Base-by-base conservation (phyloP, 2,113 vertebrate genomes). In the Danio rerio region DNA sequence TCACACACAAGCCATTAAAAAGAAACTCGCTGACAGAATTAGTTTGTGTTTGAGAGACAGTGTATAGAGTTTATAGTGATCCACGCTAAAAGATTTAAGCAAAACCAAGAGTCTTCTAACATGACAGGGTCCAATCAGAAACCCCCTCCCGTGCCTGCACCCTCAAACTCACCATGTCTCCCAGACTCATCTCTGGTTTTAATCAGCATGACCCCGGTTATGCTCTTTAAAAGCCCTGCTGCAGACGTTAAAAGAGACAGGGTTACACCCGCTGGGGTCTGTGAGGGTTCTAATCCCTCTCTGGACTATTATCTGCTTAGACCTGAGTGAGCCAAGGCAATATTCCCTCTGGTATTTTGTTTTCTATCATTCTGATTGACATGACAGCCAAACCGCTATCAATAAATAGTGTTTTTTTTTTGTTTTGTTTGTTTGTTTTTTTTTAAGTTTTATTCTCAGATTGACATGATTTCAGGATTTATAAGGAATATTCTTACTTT, bases 281-380 rank as follows among this genome's bases (percentile, higher is more conserved):
- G 82, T 89, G 89, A 88, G 87, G 45, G 63, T 82, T 69, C 83
- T 92, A 92, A 93, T 93, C 88, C 89, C 84, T 90, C 80, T 85
- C 62, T 89, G 89, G 87, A 86, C 91, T 93, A 91, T 86, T 94
- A 91, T 87, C 82, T 86, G 21, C 80, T 78, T 82, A 84, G 85
- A 62, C 53, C 56, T 68, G 53, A 59, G 20, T 12, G 45, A 61
- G 69, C 72, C 81, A 82, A 68, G 79, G 61, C 86, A 56, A 80
- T 72, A 84, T 80, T 79, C 65, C 9, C 78, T 83, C 15, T 63
- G 77, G 61, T 83, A 69, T 84, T 81, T 65, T 20, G 53, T 15
- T 65, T 31, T 61, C 2, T n/a, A 78, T 58, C 45, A 68, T 43
- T 78, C 42, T 73, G 7, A 52, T 13, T 56, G 63, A 45, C 50